phyloP scores from a whole-genome alignment of 2,888 invertebrate genomes.

The Leptinotarsa haldemani region DNA sequence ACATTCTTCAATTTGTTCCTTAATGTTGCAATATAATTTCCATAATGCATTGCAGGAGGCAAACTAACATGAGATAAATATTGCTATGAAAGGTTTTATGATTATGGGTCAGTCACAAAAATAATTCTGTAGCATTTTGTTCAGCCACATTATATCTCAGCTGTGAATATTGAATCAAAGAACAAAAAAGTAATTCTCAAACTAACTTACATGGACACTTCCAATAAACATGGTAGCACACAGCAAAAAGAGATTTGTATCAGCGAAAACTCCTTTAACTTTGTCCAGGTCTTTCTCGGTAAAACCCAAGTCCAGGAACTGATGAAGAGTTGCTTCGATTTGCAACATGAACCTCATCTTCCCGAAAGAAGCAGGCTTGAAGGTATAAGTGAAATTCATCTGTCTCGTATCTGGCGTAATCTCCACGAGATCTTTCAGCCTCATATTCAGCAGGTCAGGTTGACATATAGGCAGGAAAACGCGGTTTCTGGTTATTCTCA shows the following conservation, averaged over 20 bases:
- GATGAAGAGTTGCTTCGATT: slow-evolving; percentile 79
- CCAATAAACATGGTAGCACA: slow-evolving; percentile 91
- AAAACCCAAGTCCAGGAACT: slow-evolving; percentile 83
- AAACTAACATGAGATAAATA: too few species aligned
- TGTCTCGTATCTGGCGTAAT: slow-evolving; percentile 72
- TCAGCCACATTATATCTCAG: too few species aligned
- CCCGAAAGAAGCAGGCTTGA: slow-evolving; percentile 83
- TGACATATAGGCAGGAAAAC: slow-evolving; percentile 86
- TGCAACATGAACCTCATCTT: slow-evolving; percentile 82
- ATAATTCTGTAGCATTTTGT: too few species aligned
- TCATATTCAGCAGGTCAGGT: slow-evolving; percentile 84
- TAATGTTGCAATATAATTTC: too few species aligned
- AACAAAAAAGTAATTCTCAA: neutral
- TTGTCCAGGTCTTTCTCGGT: slow-evolving; percentile 95
- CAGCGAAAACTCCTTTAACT: slow-evolving; percentile 95
- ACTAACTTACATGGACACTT: slow-evolving; percentile 86
- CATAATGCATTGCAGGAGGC: too few species aligned
- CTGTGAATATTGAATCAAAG: too few species aligned
- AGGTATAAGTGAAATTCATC: slow-evolving; percentile 77
- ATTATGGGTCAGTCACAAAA: too few species aligned
- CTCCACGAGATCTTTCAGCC: slow-evolving; percentile 79
- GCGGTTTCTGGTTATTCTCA: slow-evolving; percentile 71
- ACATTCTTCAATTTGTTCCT: too few species aligned
- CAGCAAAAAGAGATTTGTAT: slow-evolving; percentile 92
- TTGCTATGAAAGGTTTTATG: too few species aligned